These are phyloP conservation scores for Hycleus cichorii DNA, from an alignment of 1,140 invertebrate species.

Conservation along the genomic window DNA sequence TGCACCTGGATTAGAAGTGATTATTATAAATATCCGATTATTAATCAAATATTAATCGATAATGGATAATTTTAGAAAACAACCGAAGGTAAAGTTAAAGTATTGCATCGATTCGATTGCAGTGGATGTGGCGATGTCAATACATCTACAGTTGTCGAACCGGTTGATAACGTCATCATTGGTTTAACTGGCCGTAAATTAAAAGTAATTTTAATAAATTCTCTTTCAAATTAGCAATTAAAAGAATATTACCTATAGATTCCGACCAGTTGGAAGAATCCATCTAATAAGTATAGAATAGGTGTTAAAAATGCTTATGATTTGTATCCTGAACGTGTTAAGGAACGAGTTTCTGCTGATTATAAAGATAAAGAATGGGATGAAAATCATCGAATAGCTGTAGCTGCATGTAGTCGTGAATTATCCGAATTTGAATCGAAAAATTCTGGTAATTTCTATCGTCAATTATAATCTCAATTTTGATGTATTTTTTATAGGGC, in stretches of 20 bases:
- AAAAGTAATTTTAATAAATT: slow-evolving; percentile 52
- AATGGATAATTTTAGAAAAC: slow-evolving; percentile 58
- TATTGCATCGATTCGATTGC: slow-evolving; percentile 92
- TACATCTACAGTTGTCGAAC: slow-evolving; percentile 74
- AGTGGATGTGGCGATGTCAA: slow-evolving; percentile 92
- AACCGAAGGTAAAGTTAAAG: slow-evolving; percentile 80
- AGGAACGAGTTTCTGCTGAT: slow-evolving; percentile 76
- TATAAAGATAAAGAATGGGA: slow-evolving; percentile 83
- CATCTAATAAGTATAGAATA: slow-evolving; percentile 70
- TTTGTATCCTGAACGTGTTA: slow-evolving; percentile 76
- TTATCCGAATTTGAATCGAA: slow-evolving; percentile 66
- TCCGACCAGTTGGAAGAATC: slow-evolving; percentile 76
- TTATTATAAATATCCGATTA: background rate
- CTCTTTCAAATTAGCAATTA: background rate
- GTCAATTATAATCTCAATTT: background rate
- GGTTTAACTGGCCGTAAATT: slow-evolving; percentile 84
- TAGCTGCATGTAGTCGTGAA: slow-evolving; percentile 68
- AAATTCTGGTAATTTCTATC: slow-evolving; percentile 38
- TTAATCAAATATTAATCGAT: background rate
- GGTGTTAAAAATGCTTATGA: slow-evolving; percentile 83
- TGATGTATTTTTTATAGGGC: slow-evolving; percentile 8
- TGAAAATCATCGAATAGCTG: slow-evolving; percentile 64
- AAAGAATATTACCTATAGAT: slow-evolving; percentile 51
- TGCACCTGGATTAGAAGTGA: slow-evolving; percentile 86
- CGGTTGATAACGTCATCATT: slow-evolving; percentile 66